Percentiles rank a stretch among this genome's conserved stretches.
Conservation (phyloP, 2,113 vertebrate species). For the Rhipidura dahli region DNA sequence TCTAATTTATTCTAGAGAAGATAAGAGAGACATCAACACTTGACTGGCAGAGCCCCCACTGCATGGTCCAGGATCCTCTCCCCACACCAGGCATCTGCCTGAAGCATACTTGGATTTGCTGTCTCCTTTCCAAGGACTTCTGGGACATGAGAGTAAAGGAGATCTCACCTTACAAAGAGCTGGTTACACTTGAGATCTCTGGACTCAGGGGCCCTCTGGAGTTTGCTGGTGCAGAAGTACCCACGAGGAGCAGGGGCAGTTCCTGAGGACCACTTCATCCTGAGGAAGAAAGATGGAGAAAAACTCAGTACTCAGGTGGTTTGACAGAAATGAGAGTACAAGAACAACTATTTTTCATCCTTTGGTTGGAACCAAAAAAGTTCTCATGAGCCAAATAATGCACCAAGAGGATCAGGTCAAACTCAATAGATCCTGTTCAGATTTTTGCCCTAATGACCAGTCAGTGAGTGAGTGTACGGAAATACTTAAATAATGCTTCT, state of each 20-base stretch:
- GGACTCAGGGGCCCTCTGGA: not conserved
- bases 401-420: not conserved
- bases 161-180: not conserved
- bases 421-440: not conserved
- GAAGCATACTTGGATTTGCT: not conserved
- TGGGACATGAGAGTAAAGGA: not conserved
- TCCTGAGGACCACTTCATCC: not conserved
- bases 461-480: not conserved
- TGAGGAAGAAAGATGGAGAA: not conserved
- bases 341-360: not conserved
- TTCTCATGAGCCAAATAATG: not conserved
- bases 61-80: not conserved
- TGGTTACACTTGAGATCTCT: not conserved
- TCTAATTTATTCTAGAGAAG: not conserved
- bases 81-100: not conserved
- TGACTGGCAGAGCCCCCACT: not conserved
- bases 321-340: not conserved
- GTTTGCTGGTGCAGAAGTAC: not conserved
- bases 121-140: not conserved
- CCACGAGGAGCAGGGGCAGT: rapidly evolving
- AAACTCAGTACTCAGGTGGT: not conserved
- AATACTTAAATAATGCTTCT: not conserved
- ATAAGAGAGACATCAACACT: not conserved
- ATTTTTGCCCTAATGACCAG: not conserved
- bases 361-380: not conserved